Evolutionary conservation across 2,113 vertebrate species (phyloP).

Genomic region (Alouatta palliata): DNA sequence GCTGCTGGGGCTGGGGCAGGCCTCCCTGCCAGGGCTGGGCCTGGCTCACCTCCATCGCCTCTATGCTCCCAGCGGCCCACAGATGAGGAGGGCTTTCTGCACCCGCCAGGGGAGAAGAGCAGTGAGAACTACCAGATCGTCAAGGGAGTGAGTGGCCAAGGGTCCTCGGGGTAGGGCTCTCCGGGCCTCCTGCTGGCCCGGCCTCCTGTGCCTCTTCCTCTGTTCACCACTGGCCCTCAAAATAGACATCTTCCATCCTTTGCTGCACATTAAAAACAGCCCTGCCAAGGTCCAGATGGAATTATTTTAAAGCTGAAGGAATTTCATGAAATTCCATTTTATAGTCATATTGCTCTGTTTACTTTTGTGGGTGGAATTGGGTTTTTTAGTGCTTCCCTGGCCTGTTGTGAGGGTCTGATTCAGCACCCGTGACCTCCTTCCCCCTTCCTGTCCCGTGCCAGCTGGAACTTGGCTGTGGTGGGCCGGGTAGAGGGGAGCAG

Average conservation of each 20-base stretch:
- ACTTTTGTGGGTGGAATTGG: background rate
- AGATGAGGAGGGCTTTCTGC: conserved; percentile 85
- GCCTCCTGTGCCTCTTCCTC: background rate
- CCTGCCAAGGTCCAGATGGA: conserved; percentile 5
- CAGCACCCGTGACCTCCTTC: accelerated
- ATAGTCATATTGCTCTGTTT: background rate
- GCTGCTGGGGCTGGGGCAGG: accelerated
- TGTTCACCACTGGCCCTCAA: background rate
- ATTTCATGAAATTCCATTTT: conserved; percentile 36
- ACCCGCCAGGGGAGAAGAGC: conserved; percentile 88
- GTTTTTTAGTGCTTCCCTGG: background rate
- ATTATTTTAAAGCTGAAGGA: conserved; percentile 41
- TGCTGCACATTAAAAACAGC: background rate
- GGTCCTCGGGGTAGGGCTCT: background rate
- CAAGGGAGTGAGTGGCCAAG: conserved; percentile 88
- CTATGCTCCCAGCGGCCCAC: conserved; percentile 60
- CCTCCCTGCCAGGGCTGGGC: accelerated
- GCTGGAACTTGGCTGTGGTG: background rate
- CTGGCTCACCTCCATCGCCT: background rate
- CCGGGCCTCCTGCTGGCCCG: background rate
- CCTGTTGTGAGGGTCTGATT: background rate
- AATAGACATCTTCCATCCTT: background rate
- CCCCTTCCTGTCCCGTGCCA: background rate
- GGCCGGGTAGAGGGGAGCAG: background rate
- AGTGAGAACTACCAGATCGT: conserved; percentile 96